Conservation (phyloP, 2,797 vertebrate species). For the Bucorvus abyssinicus region DNA sequence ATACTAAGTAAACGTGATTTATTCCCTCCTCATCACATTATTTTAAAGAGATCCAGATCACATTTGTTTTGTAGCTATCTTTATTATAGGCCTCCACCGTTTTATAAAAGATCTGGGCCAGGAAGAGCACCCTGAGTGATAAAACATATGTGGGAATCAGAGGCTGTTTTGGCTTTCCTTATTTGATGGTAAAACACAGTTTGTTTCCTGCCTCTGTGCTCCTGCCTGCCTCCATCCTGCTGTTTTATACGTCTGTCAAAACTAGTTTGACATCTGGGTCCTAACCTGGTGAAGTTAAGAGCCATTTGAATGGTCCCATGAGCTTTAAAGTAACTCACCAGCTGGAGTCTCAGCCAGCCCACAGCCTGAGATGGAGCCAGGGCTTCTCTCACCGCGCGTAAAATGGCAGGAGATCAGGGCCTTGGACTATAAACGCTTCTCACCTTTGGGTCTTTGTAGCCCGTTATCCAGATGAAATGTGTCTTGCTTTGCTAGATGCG, state of each 20-base stretch:
- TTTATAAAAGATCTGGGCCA: background rate
- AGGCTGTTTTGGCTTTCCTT: background rate
- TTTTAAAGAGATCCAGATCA: background rate
- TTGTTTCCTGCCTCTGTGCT: conserved; percentile 20
- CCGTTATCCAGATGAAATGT: accelerated
- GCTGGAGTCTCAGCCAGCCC: background rate
- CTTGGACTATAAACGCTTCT: background rate
- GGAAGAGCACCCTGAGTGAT: background rate
- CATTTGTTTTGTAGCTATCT: background rate
- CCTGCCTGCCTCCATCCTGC: background rate
- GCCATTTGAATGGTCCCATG: background rate
- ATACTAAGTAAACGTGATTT: background rate
- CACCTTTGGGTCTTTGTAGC: background rate
- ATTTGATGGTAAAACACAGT: background rate
- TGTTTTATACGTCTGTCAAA: background rate
- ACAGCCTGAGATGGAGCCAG: accelerated
- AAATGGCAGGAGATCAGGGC: background rate
- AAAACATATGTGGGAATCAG: background rate
- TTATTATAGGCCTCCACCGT: background rate
- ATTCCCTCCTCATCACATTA: background rate
- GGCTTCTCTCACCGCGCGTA: background rate
- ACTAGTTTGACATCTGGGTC: background rate
- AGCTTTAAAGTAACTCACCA: background rate
- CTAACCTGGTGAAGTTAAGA: background rate
- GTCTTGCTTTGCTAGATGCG: background rate